Evolutionary conservation across 92 coral and sea anemone genomes (phyloP).

Genomic region (Metridium senile): DNA sequence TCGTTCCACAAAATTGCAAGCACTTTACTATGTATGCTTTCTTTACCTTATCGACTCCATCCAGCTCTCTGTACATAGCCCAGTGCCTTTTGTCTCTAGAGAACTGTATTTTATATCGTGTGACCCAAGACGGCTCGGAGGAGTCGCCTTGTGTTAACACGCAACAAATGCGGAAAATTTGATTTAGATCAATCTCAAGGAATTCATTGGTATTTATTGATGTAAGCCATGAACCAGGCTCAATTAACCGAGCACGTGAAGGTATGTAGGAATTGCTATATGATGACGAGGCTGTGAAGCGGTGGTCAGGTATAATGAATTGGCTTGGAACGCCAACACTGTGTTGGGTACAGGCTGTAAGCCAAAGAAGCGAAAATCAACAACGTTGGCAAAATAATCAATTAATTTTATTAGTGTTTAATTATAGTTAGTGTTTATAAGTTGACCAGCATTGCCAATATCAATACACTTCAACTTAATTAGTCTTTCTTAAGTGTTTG

Average conservation of each 20-base stretch:
- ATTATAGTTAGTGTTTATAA: no score
- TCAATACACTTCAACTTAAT: no score
- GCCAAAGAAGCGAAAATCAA: not conserved
- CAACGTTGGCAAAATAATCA: not conserved
- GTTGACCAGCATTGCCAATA: no score
- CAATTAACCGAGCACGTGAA: conserved; percentile 15
- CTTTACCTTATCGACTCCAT: conserved; percentile 10
- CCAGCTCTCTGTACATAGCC: conserved; percentile 8
- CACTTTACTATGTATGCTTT: no score
- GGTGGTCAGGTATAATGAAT: conserved; percentile 27
- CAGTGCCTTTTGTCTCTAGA: conserved; percentile 10
- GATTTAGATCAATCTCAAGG: conserved; percentile 30
- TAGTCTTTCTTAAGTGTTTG: no score
- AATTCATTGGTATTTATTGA: not conserved
- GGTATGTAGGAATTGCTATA: conserved; percentile 14
- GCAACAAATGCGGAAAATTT: conserved; percentile 29
- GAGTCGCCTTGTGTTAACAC: conserved; percentile 37
- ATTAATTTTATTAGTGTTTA: no score
- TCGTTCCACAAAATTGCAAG: no score
- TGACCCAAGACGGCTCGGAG: not conserved
- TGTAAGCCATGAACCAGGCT: conserved; percentile 6
- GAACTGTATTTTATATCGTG: conserved; percentile 12
- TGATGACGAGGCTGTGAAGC: conserved; percentile 28
- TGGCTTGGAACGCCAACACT: conserved; percentile 34
- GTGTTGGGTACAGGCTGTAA: conserved; percentile 15